phyloP scores from a whole-genome alignment of 2,113 vertebrate genomes.

The Henicopernis longicauda region DNA sequence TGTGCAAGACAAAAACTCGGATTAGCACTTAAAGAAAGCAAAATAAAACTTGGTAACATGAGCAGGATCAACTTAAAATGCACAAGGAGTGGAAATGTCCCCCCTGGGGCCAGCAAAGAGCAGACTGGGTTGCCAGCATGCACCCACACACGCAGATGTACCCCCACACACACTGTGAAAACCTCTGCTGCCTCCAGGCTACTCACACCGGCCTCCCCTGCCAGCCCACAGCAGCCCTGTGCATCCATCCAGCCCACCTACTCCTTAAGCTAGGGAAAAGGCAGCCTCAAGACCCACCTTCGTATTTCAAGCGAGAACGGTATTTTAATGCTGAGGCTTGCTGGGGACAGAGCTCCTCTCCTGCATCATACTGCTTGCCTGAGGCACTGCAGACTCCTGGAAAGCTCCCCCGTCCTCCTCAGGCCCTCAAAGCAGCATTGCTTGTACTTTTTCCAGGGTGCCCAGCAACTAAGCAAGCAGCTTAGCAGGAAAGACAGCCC shows the following conservation, averaged over 20 bases:
- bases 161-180: not conserved
- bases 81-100: not conserved
- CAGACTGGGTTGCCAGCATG: not conserved
- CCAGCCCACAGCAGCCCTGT: not conserved
- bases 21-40: conserved; percentile 30
- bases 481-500: not conserved
- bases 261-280: not conserved
- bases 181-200: conserved; percentile 2
- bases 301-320: not conserved
- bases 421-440: not conserved
- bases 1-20: conserved; percentile 20
- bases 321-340: not conserved
- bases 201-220: not conserved
- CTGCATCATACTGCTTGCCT: not conserved
- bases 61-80: conserved; percentile 54
- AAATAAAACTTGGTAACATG: conserved; percentile 58
- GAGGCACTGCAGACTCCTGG: not conserved
- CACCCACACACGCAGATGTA: not conserved
- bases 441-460: not conserved
- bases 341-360: not conserved
- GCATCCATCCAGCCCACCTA: not conserved
- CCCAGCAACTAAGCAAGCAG: not conserved
- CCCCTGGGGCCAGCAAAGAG: not conserved
- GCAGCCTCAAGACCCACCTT: not conserved
- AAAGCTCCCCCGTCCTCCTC: not conserved